phyloP scores from a whole-genome alignment of 2,113 vertebrate species.

The Hippocampus comes region DNA sequence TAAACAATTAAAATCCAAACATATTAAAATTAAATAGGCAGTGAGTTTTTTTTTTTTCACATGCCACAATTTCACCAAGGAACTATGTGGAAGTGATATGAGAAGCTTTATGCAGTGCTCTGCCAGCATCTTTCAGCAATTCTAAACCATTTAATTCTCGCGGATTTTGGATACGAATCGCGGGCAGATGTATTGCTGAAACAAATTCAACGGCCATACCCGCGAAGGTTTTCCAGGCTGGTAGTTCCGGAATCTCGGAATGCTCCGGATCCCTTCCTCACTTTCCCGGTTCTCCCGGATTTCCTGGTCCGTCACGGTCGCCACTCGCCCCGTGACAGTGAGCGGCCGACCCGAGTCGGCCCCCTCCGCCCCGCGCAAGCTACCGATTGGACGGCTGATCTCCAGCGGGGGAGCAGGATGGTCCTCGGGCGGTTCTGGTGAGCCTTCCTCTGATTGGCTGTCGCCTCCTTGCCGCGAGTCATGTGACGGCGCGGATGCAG shows the following conservation, averaged over 20 bases:
- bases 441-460: constrained; percentile 23
- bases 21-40: too few species aligned
- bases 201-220: constrained; percentile 56
- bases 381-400: constrained; percentile 70
- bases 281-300: constrained; percentile 81
- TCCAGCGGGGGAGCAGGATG: constrained; percentile 37
- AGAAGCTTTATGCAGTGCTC: too few species aligned
- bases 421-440: neutral
- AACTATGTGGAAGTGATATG: too few species aligned
- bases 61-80: too few species aligned
- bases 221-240: constrained; percentile 80
- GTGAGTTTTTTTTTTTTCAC: too few species aligned
- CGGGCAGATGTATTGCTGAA: neutral
- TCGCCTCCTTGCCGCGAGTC: neutral
- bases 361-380: constrained; percentile 49
- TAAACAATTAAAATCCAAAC: too few species aligned
- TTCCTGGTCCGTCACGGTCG: constrained; percentile 80
- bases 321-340: constrained; percentile 76
- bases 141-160: too few species aligned
- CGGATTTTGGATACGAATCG: too few species aligned
- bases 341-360: constrained; percentile 35
- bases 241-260: constrained; percentile 85
- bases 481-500: constrained; percentile 15
- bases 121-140: too few species aligned
- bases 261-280: constrained; percentile 78